Evolutionary conservation across 2,888 invertebrate species (phyloP), one percentile per base, ranked within the genome.

Genomic region (Eustalomyia histrio): DNA sequence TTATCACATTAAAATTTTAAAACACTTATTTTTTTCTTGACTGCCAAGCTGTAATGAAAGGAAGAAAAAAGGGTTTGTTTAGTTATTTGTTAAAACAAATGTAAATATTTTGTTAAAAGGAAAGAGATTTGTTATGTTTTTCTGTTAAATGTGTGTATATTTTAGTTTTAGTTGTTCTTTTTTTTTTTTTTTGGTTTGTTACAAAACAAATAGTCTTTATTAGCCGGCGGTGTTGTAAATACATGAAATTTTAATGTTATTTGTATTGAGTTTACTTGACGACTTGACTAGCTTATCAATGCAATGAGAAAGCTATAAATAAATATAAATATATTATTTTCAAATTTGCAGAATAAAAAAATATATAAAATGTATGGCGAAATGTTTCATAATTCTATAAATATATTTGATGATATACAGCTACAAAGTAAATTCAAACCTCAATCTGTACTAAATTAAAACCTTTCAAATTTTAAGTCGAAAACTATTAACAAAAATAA

Each of bases 61-160:
- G 9, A 35, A 53, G 14, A 64, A 64, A 57, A 47, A 57, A 53
- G 12, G 67, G 17, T 63, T 63, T 67, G 21, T 58, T 63, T 75
- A 74, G 74, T 78, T 67, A 71, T 81, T 78, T 81, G 78, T 81
- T 71, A 74, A 78, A 71, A 33, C 2, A 65, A 65, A 79, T 71
- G 65, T 75, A 64, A 80, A 72, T 75, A 74, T 71, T 68, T 71
- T 16, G 43, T 60, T 47, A 47, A 47, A 47, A 47, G 65, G 39
- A 33, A 63, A 57, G 43, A 53, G 43, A 76, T 65, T 78, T 68
- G 47, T 72, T 78, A 65, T 67, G 58, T 72, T 50, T 75, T 16
- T 68, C 29, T 65, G 39, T 63, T 64, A 52, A 64, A 35, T 50
- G 58, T 60, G 50, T 69, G 52, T n/a, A n/a, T n/a, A n/a, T n/a